Percentiles rank a stretch among this genome's conserved stretches.
These are phyloP conservation scores for Galemys pyrenaicus DNA, from an alignment of 2,113 vertebrate species.

Conservation along the genomic window DNA sequence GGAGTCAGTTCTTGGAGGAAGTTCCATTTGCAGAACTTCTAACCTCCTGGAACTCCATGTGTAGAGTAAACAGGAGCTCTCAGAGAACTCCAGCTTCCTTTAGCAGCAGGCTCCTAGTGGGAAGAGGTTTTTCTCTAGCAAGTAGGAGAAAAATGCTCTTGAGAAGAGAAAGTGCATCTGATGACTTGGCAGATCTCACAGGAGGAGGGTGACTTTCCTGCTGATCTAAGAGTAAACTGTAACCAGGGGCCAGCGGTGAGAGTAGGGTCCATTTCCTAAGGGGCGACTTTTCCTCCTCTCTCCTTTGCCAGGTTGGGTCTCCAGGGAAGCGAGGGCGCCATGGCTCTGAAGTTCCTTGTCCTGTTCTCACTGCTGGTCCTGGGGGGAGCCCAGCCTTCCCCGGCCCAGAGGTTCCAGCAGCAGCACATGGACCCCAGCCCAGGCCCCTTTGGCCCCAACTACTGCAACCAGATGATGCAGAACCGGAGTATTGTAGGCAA, in stretches of 20 bases:
- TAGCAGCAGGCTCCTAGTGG: too few relatives aligned
- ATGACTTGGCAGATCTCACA: background rate
- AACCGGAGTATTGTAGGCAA: background rate
- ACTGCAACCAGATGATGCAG: slow-evolving; percentile 71
- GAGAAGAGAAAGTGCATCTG: background rate
- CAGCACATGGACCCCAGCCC: slow-evolving; percentile 43
- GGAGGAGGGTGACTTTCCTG: background rate
- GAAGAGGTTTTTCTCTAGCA: too few relatives aligned
- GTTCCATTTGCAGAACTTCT: too few relatives aligned
- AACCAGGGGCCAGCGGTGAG: background rate
- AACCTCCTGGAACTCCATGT: too few relatives aligned
- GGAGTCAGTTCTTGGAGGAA: too few relatives aligned
- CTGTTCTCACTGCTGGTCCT: slow-evolving; percentile 38
- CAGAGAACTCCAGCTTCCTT: too few relatives aligned
- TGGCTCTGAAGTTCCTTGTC: slow-evolving; percentile 29
- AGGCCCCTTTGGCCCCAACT: background rate
- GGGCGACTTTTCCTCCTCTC: background rate
- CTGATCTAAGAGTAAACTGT: background rate
- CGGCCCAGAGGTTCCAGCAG: background rate
- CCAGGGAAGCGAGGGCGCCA: background rate
- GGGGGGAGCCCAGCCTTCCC: background rate
- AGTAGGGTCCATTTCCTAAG: background rate
- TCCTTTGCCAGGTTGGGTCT: background rate
- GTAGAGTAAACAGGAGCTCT: too few relatives aligned
- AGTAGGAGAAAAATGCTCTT: background rate